These are phyloP conservation scores for Liolophura sinensis DNA, from an alignment of 1,140 invertebrate genomes.

Conservation along the genomic window DNA sequence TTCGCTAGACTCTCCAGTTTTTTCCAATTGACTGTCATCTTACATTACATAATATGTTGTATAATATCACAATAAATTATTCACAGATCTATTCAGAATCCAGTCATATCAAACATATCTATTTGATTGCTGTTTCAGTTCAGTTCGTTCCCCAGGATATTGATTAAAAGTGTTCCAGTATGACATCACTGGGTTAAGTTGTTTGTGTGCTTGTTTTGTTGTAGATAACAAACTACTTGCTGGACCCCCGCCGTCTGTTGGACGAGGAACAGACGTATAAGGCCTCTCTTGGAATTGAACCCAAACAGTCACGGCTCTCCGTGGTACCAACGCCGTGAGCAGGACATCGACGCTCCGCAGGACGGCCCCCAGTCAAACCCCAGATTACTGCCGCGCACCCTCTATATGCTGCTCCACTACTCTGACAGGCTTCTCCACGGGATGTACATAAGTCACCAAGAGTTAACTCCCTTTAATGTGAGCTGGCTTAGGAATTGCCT, in stretches of 20 bases:
- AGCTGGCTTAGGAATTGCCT: too few relatives aligned
- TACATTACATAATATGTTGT: too few relatives aligned
- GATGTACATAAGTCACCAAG: too few relatives aligned
- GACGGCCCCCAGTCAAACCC: too few relatives aligned
- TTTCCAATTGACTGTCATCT: too few relatives aligned
- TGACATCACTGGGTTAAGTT: background rate
- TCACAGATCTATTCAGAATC: background rate
- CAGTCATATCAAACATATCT: constrained; percentile 7
- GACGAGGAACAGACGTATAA: constrained; percentile 84
- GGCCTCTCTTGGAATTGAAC: constrained; percentile 82
- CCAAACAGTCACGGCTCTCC: constrained; percentile 62
- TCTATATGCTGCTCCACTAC: too few relatives aligned
- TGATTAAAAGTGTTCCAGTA: constrained; percentile 3
- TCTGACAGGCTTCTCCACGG: too few relatives aligned
- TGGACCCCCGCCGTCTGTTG: constrained; percentile 72
- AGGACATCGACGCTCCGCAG: background rate
- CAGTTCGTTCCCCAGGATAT: too few relatives aligned
- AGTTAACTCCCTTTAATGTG: too few relatives aligned
- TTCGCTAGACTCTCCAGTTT: too few relatives aligned
- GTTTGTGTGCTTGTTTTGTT: constrained; percentile 15
- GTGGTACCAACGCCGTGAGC: constrained; percentile 29
- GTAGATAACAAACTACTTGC: constrained; percentile 73
- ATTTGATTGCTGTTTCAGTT: background rate
- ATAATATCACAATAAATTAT: too few relatives aligned
- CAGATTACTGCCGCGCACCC: too few relatives aligned